Evolutionary conservation across 2,888 invertebrate species (phyloP), one percentile per base, ranked within the genome.

Genomic region (Iphiclides podalirius): DNA sequence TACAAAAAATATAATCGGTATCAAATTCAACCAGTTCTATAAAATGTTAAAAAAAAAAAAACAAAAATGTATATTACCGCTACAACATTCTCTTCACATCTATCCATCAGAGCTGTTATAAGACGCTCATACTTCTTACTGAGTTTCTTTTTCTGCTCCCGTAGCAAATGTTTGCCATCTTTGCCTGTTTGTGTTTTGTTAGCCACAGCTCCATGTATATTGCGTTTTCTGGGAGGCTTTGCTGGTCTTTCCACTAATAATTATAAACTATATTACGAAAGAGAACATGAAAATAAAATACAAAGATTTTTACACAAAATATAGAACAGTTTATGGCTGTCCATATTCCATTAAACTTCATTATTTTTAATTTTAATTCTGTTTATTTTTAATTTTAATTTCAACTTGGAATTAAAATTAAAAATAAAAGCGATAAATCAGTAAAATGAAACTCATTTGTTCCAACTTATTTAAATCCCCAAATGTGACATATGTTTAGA

Each of bases 101-200:
- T 69, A 15, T 88, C 89, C 73, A 89, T 88, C 1, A 91, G 75
- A 1, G 90, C 89, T 1, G 77, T 79, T 7, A 89, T 75, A 0
- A 91, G 70, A 17, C 85, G 81, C 59, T 88, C 85, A 66, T 91
- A 91, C 56, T 90, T 90, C 60, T 81, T 80, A 0, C 74, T 75
- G 0, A 91, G 68, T 52, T 89, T 88, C 53, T 73, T 75, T 61
- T 90, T 91, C 61, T 91, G 90, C 47, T 88, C 90, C 23, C 72
- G 75, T 0, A 90, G 67, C 12, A 78, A 52, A 0, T 75, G 67
- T 51, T 64, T 77, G 14, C 70, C 69, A 14, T 85, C 85, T 44
- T 79, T 84, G 3, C 56, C 61, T 2, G 64, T 55, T 7, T 70
- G 59, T 0, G 12, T 12, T 11, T 80, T 75, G 0, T 79, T 76